Conservation (phyloP, 2,888 invertebrate species). For the Drosophila antonietae region DNA sequence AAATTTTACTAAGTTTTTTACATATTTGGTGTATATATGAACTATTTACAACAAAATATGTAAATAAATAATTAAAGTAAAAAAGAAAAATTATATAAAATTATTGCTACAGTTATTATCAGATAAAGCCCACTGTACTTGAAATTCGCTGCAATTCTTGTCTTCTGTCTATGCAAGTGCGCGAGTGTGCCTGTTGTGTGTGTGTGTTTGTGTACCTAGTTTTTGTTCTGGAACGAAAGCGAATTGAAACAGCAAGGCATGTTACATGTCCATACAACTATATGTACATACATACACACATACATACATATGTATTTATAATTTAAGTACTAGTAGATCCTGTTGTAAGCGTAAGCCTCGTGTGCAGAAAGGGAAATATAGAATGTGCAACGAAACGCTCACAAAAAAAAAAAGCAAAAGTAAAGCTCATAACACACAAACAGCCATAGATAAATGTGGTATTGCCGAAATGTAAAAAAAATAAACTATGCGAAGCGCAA, state of each 20-base stretch:
- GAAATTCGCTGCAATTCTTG: slow-evolving; percentile 5
- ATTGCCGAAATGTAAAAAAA: slow-evolving; percentile 10
- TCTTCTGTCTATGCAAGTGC: background rate
- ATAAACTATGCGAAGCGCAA: slow-evolving; percentile 14
- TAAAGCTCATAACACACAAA: slow-evolving; percentile 41
- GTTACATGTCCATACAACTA: background rate
- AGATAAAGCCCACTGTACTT: background rate
- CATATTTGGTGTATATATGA: no score
- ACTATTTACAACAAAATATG: no score
- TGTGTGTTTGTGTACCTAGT: background rate
- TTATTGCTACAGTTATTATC: no score
- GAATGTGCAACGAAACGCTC: slow-evolving; percentile 20
- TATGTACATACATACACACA: background rate
- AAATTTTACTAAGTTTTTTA: no score
- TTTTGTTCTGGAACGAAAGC: slow-evolving; percentile 5
- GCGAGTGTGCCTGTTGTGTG: background rate
- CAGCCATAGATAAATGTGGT: slow-evolving; percentile 35
- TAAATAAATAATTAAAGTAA: no score
- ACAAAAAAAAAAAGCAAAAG: slow-evolving; percentile 65
- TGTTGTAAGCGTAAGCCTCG: background rate
- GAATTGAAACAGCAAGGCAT: slow-evolving; percentile 4
- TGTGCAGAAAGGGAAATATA: slow-evolving; percentile 8
- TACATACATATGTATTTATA: background rate
- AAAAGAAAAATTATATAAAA: no score
- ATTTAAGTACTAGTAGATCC: slow-evolving; percentile 16